phyloP scores from a whole-genome alignment of 2,888 invertebrate species.

The Apamea sordens region DNA sequence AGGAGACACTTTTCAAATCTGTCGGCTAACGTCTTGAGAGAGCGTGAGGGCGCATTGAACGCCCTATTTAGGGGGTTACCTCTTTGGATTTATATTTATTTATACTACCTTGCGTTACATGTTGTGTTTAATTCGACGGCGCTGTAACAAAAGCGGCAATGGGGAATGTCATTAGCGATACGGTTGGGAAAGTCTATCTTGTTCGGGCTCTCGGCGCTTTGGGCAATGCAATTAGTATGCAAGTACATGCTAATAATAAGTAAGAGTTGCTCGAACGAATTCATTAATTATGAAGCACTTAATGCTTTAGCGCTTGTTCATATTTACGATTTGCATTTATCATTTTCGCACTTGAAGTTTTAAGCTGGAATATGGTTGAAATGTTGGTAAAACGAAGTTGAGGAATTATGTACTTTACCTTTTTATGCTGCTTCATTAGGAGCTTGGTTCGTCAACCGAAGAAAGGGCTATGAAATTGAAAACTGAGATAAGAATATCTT shows the following conservation, averaged over 20 bases:
- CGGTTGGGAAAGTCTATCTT: conserved; percentile 60
- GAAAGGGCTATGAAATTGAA: not conserved
- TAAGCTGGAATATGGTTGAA: conserved; percentile 2
- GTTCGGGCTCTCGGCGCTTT: conserved; percentile 41
- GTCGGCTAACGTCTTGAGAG: conserved; percentile 77
- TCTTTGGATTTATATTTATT: conserved; percentile 79
- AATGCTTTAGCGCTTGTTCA: conserved; percentile 53
- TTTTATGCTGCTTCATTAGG: no score
- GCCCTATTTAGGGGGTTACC: conserved; percentile 82
- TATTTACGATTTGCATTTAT: conserved; percentile 62
- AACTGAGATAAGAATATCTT: not conserved
- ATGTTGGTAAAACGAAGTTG: not conserved
- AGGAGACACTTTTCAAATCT: conserved; percentile 77
- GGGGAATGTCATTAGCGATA: conserved; percentile 65
- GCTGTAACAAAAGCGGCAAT: conserved; percentile 59
- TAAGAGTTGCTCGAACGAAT: conserved; percentile 54
- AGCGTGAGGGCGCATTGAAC: conserved; percentile 87
- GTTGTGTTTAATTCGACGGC: conserved; percentile 71
- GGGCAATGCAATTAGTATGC: conserved; percentile 57
- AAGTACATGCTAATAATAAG: conserved; percentile 60
- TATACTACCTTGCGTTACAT: conserved; percentile 69
- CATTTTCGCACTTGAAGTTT: conserved; percentile 44
- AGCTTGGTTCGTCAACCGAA: not conserved
- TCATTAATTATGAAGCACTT: conserved; percentile 60
- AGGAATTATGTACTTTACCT: not conserved